Evolutionary conservation across 2,797 vertebrate species (phyloP).

Genomic region (Bufotes viridis): DNA sequence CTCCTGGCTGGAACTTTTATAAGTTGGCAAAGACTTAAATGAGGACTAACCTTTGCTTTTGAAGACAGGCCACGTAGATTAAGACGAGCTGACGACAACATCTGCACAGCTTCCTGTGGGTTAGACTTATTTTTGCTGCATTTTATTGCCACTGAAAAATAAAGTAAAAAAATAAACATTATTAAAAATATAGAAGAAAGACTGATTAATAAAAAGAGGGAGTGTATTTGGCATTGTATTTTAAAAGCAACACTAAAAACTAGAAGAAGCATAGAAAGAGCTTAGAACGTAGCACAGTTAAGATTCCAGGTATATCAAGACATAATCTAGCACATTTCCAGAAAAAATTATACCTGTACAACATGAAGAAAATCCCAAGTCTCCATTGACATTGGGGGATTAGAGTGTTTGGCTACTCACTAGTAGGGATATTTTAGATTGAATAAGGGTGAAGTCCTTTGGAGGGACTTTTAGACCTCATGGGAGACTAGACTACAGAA

Average conservation of each 20-base stretch:
- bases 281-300: background rate
- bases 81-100: constrained; percentile 90
- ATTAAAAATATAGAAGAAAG: background rate
- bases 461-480: background rate
- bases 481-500: background rate
- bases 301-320: background rate
- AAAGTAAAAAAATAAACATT: background rate
- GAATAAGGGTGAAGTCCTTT: background rate
- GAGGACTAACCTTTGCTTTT: constrained; percentile 88
- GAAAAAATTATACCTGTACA: background rate
- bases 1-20: too few relatives aligned
- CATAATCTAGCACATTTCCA: background rate
- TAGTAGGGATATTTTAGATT: background rate
- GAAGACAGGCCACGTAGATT: constrained; percentile 83
- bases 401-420: background rate
- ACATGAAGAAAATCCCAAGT: too few relatives aligned
- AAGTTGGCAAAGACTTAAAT: background rate
- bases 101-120: constrained; percentile 83
- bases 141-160: constrained; percentile 82
- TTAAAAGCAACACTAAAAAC: too few relatives aligned
- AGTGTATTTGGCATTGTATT: too few relatives aligned
- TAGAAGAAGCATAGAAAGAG: too few relatives aligned
- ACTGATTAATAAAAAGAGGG: background rate
- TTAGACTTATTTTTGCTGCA: constrained; percentile 83
- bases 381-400: background rate